A percentile compares a stretch with the other conserved stretches of the same genome.
Evolutionary conservation across 2,888 invertebrate species (phyloP).

Genomic region (Eurytoma californica): DNA sequence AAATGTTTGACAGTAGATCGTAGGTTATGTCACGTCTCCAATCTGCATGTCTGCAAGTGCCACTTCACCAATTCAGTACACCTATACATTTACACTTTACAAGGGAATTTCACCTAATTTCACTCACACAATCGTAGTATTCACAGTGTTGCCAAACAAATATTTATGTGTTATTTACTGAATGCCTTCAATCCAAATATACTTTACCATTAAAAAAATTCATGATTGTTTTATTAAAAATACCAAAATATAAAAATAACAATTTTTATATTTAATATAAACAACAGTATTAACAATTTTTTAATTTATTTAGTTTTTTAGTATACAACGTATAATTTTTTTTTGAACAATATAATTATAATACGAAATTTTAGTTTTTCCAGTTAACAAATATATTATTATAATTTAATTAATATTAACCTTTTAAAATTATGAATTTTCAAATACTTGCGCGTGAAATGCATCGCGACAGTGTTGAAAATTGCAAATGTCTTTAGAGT

Average conservation of each 20-base stretch:
- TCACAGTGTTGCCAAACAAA: not conserved
- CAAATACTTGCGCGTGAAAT: constrained; percentile 21
- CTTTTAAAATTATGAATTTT: not conserved
- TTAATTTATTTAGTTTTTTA: not conserved
- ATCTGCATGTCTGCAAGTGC: constrained; percentile 51
- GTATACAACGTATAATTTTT: too few species aligned
- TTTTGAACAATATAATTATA: too few species aligned
- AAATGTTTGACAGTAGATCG: constrained; percentile 48
- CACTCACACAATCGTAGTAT: not conserved
- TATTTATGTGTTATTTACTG: not conserved
- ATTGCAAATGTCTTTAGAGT: not conserved
- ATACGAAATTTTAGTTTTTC: too few species aligned
- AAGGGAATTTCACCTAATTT: too few species aligned
- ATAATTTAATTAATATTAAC: not conserved
- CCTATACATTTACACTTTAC: not conserved
- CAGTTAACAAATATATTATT: too few species aligned
- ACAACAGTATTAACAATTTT: not conserved
- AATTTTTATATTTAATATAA: too few species aligned
- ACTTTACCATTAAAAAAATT: too few species aligned
- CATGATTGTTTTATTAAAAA: too few species aligned
- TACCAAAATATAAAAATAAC: too few species aligned
- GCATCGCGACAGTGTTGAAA: constrained; percentile 9
- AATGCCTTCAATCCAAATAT: not conserved
- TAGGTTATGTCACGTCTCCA: constrained; percentile 56
- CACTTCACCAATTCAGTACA: constrained; percentile 51